A percentile compares a stretch with the other conserved stretches of the same genome.
These are phyloP conservation scores for Tipula vernalis DNA, from an alignment of 2,888 invertebrate species.

Conservation along the genomic window DNA sequence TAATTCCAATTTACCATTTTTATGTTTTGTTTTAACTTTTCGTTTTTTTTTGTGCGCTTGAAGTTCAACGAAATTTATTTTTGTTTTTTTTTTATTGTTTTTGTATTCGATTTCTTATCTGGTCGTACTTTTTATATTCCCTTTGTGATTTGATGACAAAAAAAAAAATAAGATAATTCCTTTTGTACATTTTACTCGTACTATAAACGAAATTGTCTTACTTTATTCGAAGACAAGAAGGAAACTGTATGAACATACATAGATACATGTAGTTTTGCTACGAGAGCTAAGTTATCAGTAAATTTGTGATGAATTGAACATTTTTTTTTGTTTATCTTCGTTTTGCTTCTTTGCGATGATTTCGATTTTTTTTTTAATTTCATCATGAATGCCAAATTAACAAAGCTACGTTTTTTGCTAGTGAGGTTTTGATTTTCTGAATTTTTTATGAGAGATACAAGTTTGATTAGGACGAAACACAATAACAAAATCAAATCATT, in stretches of 20 bases:
- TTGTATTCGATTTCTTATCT: background rate
- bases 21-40: background rate
- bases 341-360: background rate
- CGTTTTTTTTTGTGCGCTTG: background rate
- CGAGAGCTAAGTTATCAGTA: background rate
- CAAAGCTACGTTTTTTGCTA: background rate
- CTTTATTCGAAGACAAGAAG: background rate
- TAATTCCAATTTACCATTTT: background rate
- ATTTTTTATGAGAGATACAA: background rate
- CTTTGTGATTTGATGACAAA: background rate
- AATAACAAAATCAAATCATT: too few species aligned
- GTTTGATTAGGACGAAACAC: background rate
- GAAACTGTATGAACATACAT: background rate
- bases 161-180: background rate
- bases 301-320: background rate
- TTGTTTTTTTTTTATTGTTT: background rate
- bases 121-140: background rate
- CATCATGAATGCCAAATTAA: background rate
- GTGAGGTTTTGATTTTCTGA: background rate
- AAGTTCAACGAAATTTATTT: background rate
- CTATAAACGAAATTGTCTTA: background rate
- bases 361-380: background rate
- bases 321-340: background rate
- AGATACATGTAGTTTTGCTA: background rate
- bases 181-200: background rate